These are phyloP conservation scores for Eristalis intricaria DNA, from an alignment of 2,888 invertebrate genomes.

Conservation along the genomic window DNA sequence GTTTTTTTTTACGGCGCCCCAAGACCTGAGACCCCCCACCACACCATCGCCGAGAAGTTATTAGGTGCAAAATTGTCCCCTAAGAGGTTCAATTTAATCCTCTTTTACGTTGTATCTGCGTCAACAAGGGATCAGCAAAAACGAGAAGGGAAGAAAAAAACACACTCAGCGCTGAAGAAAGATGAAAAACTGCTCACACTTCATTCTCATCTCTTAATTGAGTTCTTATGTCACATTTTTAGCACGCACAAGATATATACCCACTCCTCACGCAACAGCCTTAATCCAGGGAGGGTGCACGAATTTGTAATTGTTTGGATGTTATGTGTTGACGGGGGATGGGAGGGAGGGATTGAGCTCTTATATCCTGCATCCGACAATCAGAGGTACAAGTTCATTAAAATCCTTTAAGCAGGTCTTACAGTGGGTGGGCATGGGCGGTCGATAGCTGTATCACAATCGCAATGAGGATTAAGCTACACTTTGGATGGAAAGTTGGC, in stretches of 20 bases:
- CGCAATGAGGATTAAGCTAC: constrained; percentile 12
- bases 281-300: constrained; percentile 44
- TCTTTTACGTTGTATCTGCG: constrained; percentile 47
- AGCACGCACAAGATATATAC: not conserved
- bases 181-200: constrained; percentile 28
- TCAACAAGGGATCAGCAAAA: constrained; percentile 2
- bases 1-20: constrained; percentile 17
- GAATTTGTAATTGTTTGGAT: constrained; percentile 62
- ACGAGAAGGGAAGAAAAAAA: not conserved
- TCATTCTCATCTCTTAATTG: constrained; percentile 56
- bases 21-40: constrained; percentile 8
- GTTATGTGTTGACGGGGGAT: constrained; percentile 22
- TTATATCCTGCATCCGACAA: constrained; percentile 33
- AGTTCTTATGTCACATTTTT: constrained; percentile 64
- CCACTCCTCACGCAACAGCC: not conserved
- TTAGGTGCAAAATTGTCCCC: constrained; percentile 66
- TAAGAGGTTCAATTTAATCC: constrained; percentile 65
- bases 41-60: constrained; percentile 24
- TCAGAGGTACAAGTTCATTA: constrained; percentile 60
- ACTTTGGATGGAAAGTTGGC: constrained; percentile 18
- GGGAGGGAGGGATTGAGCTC: not conserved
- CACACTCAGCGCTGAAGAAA: not conserved
- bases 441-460: not conserved
- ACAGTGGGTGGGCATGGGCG: not conserved
- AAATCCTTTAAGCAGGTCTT: constrained; percentile 49